Evolutionary conservation across 2,797 vertebrate genomes (phyloP), one percentile per base, ranked within the genome.

Genomic region (Gallirallus australis): DNA sequence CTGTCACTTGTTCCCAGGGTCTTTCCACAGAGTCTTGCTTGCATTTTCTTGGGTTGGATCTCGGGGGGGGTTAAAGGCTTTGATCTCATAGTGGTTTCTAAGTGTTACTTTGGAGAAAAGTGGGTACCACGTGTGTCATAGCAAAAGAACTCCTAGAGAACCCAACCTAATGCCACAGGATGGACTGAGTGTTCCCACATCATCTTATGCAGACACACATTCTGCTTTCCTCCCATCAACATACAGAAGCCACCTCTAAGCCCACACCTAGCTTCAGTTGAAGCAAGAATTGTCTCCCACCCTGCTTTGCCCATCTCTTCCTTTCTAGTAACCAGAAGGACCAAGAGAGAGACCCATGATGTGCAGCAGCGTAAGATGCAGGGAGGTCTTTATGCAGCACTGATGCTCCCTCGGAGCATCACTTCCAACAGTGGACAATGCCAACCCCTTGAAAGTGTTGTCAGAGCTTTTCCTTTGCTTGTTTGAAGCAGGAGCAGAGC

Each of bases 401-500:
- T 6, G 79, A 27, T 40, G 40, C 40, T 40, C 40, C 40, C 40
- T 40, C 6, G 14, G 53, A 57, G 60, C 52, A 20, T 7, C 19
- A 9, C 17, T 1, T 27, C 24, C 45, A 54, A 7, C 31, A 12
- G 19, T 1, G 35, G 4, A 2, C 33, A 7, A 27, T 1, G 3
- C 11, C 15, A 11, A 1, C 12, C 27, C 0, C 31, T 37, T 4
- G 11, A 7, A 75, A 16, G 7, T 25, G 4, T 2, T 15, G 4
- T 1, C 47, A 9, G 33, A 27, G 7, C 37, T 89, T n/a, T 24
- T 39, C 28, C 16, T 54, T 21, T 8, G 59, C 20, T 50, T 20
- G n/a, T 30, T 1, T 14, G 42, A 42, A 42, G 42, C 47, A 47
- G 47, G 20, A 47, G 21, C 47, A 42, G 17, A 50, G 24, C 50